A percentile compares a stretch with the other conserved stretches of the same genome.
These are phyloP conservation scores for Calidris pygmaea DNA, from an alignment of 2,113 vertebrate species.

Conservation along the genomic window DNA sequence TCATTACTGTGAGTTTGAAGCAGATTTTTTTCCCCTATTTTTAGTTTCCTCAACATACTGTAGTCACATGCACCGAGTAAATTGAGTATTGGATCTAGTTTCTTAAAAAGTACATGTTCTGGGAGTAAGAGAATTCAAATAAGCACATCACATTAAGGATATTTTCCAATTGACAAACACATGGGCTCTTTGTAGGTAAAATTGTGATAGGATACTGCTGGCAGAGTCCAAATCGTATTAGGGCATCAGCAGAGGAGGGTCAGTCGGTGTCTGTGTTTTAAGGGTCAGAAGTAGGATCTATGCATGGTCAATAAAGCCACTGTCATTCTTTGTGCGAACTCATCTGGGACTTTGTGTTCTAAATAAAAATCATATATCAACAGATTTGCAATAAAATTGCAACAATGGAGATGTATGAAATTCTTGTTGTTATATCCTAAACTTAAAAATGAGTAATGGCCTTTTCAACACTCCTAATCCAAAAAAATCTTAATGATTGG, in stretches of 20 bases:
- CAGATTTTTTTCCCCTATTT: not conserved
- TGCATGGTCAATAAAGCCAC: not conserved
- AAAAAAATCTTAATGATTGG: not conserved
- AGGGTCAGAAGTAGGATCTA: not conserved
- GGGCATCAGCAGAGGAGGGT: not conserved
- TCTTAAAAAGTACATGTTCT: not conserved
- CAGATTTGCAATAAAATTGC: not conserved
- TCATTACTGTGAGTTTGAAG: not conserved
- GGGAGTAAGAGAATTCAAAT: not conserved
- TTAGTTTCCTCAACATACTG: not conserved
- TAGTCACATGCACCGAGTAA: not conserved
- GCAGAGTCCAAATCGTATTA: not conserved
- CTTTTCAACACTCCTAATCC: not conserved
- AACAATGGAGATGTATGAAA: not conserved
- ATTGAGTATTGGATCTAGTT: not conserved
- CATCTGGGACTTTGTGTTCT: not conserved
- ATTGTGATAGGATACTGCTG: not conserved
- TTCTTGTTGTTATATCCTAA: not conserved
- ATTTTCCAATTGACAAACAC: not conserved
- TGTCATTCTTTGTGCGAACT: not conserved
- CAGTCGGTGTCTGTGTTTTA: not conserved
- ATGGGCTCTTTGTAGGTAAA: not conserved
- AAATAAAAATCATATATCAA: not conserved
- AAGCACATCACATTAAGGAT: not conserved
- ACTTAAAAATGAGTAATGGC: not conserved